Percentiles rank a stretch among this genome's conserved stretches.
These are phyloP conservation scores for Spheniscus mendiculus DNA, from an alignment of 2,113 vertebrate species.

Conservation along the genomic window DNA sequence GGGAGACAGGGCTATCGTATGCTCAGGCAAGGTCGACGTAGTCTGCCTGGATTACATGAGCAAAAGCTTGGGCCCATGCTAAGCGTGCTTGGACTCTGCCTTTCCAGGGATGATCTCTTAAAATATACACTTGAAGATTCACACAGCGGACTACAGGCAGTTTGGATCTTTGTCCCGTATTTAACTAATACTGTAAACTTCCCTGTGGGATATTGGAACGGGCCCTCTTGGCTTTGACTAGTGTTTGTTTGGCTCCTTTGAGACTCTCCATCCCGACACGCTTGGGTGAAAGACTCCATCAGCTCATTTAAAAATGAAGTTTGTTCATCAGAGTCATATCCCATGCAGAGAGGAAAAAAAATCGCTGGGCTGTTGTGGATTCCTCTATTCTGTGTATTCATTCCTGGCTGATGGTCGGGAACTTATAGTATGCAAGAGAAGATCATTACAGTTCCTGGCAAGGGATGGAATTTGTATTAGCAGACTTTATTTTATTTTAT, in stretches of 20 bases:
- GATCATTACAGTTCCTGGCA: neutral
- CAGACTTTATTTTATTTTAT: neutral
- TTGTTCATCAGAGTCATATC: neutral
- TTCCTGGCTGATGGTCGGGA: neutral
- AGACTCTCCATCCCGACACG: neutral
- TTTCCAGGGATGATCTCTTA: neutral
- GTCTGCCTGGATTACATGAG: neutral
- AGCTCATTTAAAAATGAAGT: neutral
- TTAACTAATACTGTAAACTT: neutral
- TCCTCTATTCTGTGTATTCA: neutral
- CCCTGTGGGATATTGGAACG: neutral
- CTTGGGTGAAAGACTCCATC: neutral
- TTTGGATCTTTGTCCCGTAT: neutral
- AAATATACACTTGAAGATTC: neutral
- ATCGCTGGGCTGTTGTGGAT: neutral
- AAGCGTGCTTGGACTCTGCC: accelerated
- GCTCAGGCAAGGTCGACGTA: accelerated
- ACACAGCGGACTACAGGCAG: neutral
- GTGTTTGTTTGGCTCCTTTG: neutral
- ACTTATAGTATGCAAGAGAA: neutral
- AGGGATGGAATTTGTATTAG: neutral
- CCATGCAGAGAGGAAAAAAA: neutral
- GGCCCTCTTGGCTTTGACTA: neutral
- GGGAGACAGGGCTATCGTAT: accelerated
- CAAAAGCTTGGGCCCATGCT: neutral